Evolutionary conservation across 2,113 vertebrate genomes (phyloP), one percentile per base, ranked within the genome.

Genomic region (Phrynosoma platyrhinos): DNA sequence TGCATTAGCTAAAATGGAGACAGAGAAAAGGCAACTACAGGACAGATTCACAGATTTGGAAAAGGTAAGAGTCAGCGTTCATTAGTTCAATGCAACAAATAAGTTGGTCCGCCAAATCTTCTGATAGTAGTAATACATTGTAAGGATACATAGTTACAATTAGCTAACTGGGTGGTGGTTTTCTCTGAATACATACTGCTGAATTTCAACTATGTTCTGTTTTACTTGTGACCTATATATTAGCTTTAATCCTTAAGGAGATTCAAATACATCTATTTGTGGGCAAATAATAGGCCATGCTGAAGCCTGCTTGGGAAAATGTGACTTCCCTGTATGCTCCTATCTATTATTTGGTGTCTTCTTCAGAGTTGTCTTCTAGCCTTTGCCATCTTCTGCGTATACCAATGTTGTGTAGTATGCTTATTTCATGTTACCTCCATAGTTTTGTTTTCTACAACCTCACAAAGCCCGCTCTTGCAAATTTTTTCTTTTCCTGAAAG

Each of bases 11-110:
- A 99, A 98, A 95, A 88, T 96, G 4, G 98, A 99, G 93, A 90
- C 94, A 9, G 98, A 99, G 90, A 99, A 99, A 96, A 98, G 98
- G 79, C 98, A 98, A 78, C 94, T 99, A 53, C 98, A 99, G 90
- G 98, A 99, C 90, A 98, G 97, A 85, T 96, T 98, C 53, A 97
- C 98, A 1, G 97, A 98, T 90, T 92, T 99, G 96, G 98, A 99
- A 95, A 99, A 99, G 98, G 99, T 99, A 94, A 36, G n/a, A 1
- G 82, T 75, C 14, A 14, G 78, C 23, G 42, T 52, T 30, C 10
- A 68, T 53, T 52, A 20, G 5, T 32, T 84, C 23, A 32, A 21
- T n/a, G 32, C 20, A 64, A 21, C 25, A 62, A 52, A 74, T 74
- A 13, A n/a, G 12, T 36, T 76, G 9, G 4, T 18, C 9, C 47